phyloP scores from a whole-genome alignment of 2,797 vertebrate species.

The Aphelocoma californica region DNA sequence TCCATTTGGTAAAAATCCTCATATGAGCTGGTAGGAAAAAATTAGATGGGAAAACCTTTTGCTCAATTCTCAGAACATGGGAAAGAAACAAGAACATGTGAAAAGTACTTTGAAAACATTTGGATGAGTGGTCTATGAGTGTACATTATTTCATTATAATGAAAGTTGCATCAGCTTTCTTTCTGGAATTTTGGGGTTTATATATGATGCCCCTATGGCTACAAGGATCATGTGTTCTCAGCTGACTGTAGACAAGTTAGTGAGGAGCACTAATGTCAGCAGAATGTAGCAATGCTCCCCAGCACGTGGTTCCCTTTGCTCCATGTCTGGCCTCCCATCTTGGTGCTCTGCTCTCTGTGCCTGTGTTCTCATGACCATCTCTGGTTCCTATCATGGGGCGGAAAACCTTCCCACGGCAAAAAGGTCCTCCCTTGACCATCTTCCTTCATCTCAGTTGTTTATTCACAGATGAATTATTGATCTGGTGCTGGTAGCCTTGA shows the following conservation, averaged over 20 bases:
- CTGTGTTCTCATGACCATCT: neutral
- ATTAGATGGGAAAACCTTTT: neutral
- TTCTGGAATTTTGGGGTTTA: neutral
- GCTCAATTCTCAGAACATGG: neutral
- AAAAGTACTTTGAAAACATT: neutral
- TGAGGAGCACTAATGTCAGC: neutral
- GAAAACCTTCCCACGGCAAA: slow-evolving; percentile 4
- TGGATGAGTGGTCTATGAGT: neutral
- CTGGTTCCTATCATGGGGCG: neutral
- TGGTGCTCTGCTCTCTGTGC: neutral
- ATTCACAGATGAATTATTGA: slow-evolving; percentile 20
- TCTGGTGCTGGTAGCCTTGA: slow-evolving; percentile 34
- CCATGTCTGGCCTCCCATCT: neutral
- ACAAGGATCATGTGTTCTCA: neutral
- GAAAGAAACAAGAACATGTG: neutral
- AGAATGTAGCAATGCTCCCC: neutral
- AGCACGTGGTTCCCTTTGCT: neutral
- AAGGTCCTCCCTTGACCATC: neutral
- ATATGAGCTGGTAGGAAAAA: neutral
- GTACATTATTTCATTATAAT: neutral
- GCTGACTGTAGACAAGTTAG: neutral
- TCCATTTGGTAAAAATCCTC: neutral
- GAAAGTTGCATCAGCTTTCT: neutral
- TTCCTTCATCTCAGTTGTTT: slow-evolving; percentile 1
- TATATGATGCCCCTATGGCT: neutral